phyloP scores from a whole-genome alignment of 2,888 invertebrate species.

The Eupsilia transversa region DNA sequence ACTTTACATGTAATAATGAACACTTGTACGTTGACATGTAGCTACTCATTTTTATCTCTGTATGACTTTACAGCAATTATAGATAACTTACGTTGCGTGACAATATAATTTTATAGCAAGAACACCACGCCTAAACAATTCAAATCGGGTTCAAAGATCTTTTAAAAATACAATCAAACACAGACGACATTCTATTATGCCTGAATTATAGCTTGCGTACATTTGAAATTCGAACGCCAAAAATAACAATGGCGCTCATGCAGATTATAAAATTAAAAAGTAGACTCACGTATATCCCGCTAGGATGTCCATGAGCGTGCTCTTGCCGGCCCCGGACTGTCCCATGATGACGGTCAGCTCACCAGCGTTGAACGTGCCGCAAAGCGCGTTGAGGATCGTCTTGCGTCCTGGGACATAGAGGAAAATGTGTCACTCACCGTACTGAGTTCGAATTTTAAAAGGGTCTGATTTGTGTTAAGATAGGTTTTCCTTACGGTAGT shows the following conservation, averaged over 20 bases:
- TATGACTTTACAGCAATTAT: neutral
- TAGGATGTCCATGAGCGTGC: conserved; percentile 96
- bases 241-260: conserved; percentile 31
- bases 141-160: conserved; percentile 19
- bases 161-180: conserved; percentile 26
- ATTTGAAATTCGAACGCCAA: conserved; percentile 27
- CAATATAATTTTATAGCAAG: neutral
- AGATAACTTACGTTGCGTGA: conserved; percentile 13
- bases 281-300: conserved; percentile 96
- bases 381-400: conserved; percentile 91
- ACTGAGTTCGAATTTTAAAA: conserved; percentile 34
- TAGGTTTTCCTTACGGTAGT: conserved; percentile 27
- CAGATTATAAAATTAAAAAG: conserved; percentile 44
- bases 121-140: neutral
- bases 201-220: conserved; percentile 5
- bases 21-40: neutral
- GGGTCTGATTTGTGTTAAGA: neutral
- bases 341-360: conserved; percentile 96
- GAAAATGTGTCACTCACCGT: conserved; percentile 56
- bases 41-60: conserved; percentile 5
- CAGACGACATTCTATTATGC: conserved; percentile 4
- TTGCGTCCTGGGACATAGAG: conserved; percentile 88
- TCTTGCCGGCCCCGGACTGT: conserved; percentile 97
- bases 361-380: conserved; percentile 93
- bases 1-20: neutral